Evolutionary conservation across 1,140 invertebrate genomes (phyloP).

Genomic region (Pristionchus pacificus): DNA sequence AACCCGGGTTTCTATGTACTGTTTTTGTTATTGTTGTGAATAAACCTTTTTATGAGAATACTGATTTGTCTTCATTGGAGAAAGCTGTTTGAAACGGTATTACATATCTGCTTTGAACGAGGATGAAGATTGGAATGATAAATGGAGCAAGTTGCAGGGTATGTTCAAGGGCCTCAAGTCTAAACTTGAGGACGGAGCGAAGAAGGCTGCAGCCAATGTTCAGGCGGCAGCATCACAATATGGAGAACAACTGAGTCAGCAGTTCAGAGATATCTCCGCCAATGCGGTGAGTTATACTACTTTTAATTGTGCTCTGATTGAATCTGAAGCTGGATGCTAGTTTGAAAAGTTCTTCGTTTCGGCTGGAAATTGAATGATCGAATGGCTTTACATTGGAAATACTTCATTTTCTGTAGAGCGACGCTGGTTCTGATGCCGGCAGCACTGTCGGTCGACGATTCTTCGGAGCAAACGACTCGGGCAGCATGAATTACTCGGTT

Average conservation of each 20-base stretch:
- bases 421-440: conserved; percentile 14
- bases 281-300: too few relatives aligned
- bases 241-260: conserved; percentile 13
- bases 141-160: too few relatives aligned
- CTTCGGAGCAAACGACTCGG: background rate
- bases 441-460: conserved; percentile 7
- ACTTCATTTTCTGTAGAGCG: too few relatives aligned
- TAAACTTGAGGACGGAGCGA: conserved; percentile 15
- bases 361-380: background rate
- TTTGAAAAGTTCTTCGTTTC: conserved; percentile 6
- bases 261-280: too few relatives aligned
- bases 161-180: conserved; percentile 24
- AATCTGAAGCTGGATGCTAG: conserved; percentile 2
- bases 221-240: conserved; percentile 18
- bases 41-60: background rate
- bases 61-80: conserved; percentile 1
- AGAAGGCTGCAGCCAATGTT: conserved; percentile 16
- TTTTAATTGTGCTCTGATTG: too few relatives aligned
- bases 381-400: too few relatives aligned
- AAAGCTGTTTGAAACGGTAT: background rate
- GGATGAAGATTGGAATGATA: too few relatives aligned
- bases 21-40: background rate
- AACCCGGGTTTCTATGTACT: background rate
- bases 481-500: background rate
- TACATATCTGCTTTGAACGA: background rate